phyloP scores from a whole-genome alignment of 1,140 invertebrate genomes.

The Pseudomyrmex pallidus region DNA sequence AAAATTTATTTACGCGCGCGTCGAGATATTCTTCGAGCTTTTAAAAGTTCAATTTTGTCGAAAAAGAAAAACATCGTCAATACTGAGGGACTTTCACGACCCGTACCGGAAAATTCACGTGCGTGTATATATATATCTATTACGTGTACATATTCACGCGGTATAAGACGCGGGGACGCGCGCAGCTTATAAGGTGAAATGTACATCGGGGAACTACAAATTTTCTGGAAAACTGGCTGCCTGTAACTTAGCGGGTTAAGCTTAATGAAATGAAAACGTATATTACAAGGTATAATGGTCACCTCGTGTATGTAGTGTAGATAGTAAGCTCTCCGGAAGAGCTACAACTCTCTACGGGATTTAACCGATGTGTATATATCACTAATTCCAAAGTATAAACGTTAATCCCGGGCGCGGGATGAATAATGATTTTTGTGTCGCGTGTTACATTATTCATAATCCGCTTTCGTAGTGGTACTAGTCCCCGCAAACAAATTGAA shows the following conservation, averaged over 20 bases:
- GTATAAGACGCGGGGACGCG: not conserved
- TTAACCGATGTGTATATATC: conserved; percentile 37
- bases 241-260: conserved; percentile 43
- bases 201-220: conserved; percentile 47
- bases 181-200: conserved; percentile 43
- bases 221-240: conserved; percentile 48
- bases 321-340: not conserved
- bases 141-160: no score
- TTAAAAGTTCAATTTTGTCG: not conserved
- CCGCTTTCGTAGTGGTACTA: conserved; percentile 13
- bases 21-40: no score
- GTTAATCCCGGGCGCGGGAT: conserved; percentile 37
- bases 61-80: not conserved
- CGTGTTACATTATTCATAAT: conserved; percentile 57
- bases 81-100: not conserved
- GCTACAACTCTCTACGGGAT: conserved; percentile 31
- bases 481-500: conserved; percentile 32
- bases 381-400: conserved; percentile 37
- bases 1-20: no score
- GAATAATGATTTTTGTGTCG: conserved; percentile 45
- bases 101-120: not conserved
- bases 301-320: conserved; percentile 3
- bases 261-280: conserved; percentile 58
- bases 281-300: conserved; percentile 53
- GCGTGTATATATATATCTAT: not conserved